Conservation (phyloP, 2,888 invertebrate species). For the Harpalus rufipes region DNA sequence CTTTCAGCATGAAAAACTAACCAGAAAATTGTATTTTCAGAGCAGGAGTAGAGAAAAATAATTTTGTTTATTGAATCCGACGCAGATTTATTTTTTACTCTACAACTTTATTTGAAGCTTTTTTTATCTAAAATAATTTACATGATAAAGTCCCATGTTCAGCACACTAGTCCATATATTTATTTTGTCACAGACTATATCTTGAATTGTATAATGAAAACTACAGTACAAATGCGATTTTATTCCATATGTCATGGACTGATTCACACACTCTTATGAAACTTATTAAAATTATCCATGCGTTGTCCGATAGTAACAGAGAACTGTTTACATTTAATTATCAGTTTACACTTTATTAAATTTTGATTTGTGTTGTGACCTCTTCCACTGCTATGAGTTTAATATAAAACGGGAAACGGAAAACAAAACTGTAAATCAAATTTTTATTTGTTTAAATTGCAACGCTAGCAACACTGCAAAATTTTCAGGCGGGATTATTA, state of each 20-base stretch:
- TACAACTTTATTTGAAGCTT: too few relatives aligned
- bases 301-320: slow-evolving; percentile 42
- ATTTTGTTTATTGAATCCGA: too few relatives aligned
- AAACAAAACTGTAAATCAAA: slow-evolving; percentile 52
- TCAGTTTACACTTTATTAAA: slow-evolving; percentile 54
- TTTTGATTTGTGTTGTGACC: slow-evolving; percentile 52
- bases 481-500: background rate
- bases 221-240: background rate
- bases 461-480: slow-evolving; percentile 2
- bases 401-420: slow-evolving; percentile 30
- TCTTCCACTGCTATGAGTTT: slow-evolving; percentile 44
- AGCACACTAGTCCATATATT: background rate
- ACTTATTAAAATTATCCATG: slow-evolving; percentile 44
- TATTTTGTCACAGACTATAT: background rate
- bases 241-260: slow-evolving; percentile 15
- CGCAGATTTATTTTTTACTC: too few relatives aligned
- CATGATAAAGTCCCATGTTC: too few relatives aligned
- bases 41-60: too few relatives aligned
- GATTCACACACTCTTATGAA: slow-evolving; percentile 29
- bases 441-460: slow-evolving; percentile 45
- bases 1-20: too few relatives aligned
- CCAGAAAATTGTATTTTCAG: too few relatives aligned
- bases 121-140: too few relatives aligned
- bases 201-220: background rate
- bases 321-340: slow-evolving; percentile 51